phyloP scores from a whole-genome alignment of 2,888 invertebrate species.

The Melanophora roralis region DNA sequence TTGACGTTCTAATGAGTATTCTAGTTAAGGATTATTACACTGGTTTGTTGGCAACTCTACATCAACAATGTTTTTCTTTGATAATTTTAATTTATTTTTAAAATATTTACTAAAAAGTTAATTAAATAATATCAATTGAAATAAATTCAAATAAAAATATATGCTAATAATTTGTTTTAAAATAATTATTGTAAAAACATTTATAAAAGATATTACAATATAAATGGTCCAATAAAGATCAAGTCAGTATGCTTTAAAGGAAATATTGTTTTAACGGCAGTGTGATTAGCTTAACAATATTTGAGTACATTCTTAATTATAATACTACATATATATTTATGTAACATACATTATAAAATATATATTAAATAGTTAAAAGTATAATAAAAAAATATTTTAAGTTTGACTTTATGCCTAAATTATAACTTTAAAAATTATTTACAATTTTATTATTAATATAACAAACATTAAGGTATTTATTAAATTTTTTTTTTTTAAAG shows the following conservation, averaged over 20 bases:
- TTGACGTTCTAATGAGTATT: conserved; percentile 71
- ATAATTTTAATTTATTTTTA: conserved; percentile 6
- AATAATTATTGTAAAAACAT: no score
- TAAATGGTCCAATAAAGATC: neutral
- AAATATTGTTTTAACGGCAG: conserved; percentile 66
- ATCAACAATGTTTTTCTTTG: conserved; percentile 60
- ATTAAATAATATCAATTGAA: neutral
- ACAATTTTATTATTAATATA: conserved; percentile 35
- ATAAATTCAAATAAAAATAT: neutral
- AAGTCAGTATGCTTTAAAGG: conserved; percentile 7
- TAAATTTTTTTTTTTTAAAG: neutral
- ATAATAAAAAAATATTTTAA: conserved; percentile 66
- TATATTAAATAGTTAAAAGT: neutral
- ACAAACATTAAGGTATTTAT: no score
- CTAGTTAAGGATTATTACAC: conserved; percentile 70
- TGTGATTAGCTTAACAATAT: conserved; percentile 72
- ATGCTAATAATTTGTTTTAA: no score
- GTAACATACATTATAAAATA: neutral
- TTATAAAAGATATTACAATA: conserved; percentile 10
- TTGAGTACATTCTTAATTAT: conserved; percentile 22
- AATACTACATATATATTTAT: no score
- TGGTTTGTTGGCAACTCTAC: conserved; percentile 66
- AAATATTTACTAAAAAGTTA: conserved; percentile 4
- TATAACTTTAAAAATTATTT: conserved; percentile 29
- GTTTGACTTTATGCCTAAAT: conserved; percentile 21